phyloP scores from a whole-genome alignment of 2,888 invertebrate genomes.

The Mimachlamys varia region DNA sequence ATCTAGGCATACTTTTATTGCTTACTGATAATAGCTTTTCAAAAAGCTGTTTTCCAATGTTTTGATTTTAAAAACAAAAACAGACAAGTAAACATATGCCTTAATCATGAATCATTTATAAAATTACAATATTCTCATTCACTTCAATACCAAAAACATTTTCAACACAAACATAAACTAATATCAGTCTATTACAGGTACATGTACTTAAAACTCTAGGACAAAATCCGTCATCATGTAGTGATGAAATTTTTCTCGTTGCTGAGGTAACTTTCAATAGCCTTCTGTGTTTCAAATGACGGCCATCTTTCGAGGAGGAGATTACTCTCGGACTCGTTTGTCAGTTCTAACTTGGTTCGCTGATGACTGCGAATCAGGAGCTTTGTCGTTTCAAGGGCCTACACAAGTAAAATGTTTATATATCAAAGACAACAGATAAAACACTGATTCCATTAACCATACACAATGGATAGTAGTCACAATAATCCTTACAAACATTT shows the following conservation, averaged over 20 bases:
- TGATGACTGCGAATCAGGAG: conserved; percentile 85
- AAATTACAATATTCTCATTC: not conserved
- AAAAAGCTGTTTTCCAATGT: not conserved
- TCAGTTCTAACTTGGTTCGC: conserved; percentile 84
- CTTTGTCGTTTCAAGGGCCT: conserved; percentile 82
- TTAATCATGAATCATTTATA: not conserved
- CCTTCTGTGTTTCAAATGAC: conserved; percentile 87
- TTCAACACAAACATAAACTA: not conserved
- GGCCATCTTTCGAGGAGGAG: conserved; percentile 89
- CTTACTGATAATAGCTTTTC: no score
- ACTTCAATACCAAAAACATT: not conserved
- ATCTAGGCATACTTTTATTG: not conserved
- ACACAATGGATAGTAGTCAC: no score
- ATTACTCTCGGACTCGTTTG: conserved; percentile 87
- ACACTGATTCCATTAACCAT: no score
- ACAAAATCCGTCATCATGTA: not conserved
- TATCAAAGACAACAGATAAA: no score
- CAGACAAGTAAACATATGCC: not conserved
- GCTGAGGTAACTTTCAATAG: conserved; percentile 77
- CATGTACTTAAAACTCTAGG: not conserved
- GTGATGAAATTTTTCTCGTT: conserved; percentile 73
- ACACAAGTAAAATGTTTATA: conserved; percentile 46
- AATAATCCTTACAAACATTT: not conserved
- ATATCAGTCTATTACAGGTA: not conserved
- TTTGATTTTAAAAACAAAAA: not conserved